A percentile compares a stretch with the other conserved stretches of the same genome.
Evolutionary conservation across 2,797 vertebrate species (phyloP).

Genomic region (Margarornis squamiger): DNA sequence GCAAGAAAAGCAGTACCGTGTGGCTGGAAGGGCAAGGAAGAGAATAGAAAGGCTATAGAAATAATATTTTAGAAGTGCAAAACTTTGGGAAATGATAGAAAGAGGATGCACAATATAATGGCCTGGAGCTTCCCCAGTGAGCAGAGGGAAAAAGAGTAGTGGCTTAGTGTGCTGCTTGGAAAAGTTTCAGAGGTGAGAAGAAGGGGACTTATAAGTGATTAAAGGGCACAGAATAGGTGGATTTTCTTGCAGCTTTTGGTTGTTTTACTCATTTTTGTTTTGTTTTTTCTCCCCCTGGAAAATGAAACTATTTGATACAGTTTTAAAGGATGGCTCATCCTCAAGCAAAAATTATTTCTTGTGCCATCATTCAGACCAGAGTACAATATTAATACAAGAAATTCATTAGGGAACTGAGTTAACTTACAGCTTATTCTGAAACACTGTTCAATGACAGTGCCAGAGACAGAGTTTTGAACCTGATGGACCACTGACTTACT

Average conservation of each 20-base stretch:
- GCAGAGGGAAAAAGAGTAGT: background rate
- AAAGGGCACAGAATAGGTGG: background rate
- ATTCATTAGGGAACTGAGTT: background rate
- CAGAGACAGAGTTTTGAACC: background rate
- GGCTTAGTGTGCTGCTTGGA: background rate
- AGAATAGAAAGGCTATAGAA: background rate
- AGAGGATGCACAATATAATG: background rate
- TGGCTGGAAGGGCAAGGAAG: background rate
- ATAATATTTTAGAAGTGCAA: background rate
- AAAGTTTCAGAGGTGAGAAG: background rate
- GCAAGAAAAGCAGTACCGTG: background rate
- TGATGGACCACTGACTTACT: background rate
- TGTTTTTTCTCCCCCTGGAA: background rate
- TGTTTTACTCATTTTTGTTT: background rate
- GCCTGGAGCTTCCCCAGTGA: background rate
- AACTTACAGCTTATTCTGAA: background rate
- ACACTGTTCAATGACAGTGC: background rate
- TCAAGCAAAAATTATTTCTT: background rate
- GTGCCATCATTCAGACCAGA: background rate
- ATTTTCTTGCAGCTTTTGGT: background rate
- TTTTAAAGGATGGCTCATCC: background rate
- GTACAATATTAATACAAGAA: background rate
- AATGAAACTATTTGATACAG: background rate
- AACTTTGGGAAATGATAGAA: background rate
- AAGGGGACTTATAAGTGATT: background rate